Evolutionary conservation across 2,888 invertebrate genomes (phyloP).

Genomic region (Mechanitis messenoides): DNA sequence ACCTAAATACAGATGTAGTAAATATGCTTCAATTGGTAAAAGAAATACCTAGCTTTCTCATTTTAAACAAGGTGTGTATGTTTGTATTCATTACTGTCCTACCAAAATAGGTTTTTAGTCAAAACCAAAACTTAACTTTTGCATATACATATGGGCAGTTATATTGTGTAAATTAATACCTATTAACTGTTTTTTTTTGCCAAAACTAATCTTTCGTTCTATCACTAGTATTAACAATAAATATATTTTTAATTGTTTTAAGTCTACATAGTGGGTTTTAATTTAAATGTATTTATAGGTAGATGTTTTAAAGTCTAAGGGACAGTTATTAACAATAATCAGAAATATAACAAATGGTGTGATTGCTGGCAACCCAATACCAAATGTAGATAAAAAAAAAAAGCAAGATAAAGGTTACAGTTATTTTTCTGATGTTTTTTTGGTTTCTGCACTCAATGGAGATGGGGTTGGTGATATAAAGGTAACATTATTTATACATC

Average conservation of each 20-base stretch:
- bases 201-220: too few species aligned
- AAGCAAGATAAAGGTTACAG: conserved; percentile 51
- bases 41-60: conserved; percentile 81
- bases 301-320: conserved; percentile 82
- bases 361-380: conserved; percentile 63
- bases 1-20: conserved; percentile 82
- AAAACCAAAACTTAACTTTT: too few species aligned
- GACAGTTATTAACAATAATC: conserved; percentile 83
- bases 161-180: background rate
- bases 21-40: conserved; percentile 80
- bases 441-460: conserved; percentile 90
- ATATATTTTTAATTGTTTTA: too few species aligned
- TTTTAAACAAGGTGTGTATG: conserved; percentile 88
- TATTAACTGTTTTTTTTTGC: too few species aligned
- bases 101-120: background rate
- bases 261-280: too few species aligned
- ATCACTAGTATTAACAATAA: too few species aligned
- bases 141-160: background rate
- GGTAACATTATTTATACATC: conserved; percentile 59
- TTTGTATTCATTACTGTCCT: background rate
- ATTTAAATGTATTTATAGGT: conserved; percentile 66
- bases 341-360: conserved; percentile 80
- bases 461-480: conserved; percentile 84
- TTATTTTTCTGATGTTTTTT: conserved; percentile 90
- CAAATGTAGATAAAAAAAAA: conserved; percentile 41